Percentiles rank a stretch among this genome's conserved stretches.
Conservation (phyloP, 2,113 vertebrate species). For the Poicephalus meyeri region DNA sequence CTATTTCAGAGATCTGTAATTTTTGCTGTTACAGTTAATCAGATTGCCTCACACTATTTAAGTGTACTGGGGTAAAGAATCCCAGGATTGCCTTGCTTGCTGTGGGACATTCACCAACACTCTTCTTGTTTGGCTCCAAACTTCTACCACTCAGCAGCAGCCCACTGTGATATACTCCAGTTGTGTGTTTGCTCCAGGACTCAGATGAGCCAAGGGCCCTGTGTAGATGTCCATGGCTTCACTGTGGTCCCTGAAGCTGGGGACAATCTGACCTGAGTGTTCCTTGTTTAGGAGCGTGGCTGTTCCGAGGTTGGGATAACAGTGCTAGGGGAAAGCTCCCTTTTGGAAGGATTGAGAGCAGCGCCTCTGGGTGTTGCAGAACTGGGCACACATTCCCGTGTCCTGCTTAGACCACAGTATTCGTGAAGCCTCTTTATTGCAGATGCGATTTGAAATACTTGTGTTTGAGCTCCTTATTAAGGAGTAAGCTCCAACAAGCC, state of each 20-base stretch:
- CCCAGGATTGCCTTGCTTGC: neutral
- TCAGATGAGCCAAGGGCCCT: neutral
- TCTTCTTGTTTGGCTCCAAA: neutral
- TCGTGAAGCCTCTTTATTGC: neutral
- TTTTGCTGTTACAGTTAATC: neutral
- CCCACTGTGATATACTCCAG: neutral
- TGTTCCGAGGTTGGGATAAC: rapidly evolving
- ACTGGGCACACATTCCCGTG: neutral
- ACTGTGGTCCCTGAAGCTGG: rapidly evolving
- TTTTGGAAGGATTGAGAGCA: neutral
- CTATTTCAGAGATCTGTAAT: neutral
- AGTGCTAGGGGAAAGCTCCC: neutral
- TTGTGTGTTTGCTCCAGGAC: neutral
- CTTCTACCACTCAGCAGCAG: neutral
- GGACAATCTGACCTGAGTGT: rapidly evolving
- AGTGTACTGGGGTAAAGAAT: neutral
- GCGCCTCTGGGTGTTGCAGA: neutral
- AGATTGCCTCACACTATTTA: rapidly evolving
- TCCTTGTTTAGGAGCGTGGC: neutral
- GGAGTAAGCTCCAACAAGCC: conserved; percentile 63
- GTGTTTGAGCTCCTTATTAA: neutral
- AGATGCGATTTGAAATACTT: neutral
- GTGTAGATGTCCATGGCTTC: neutral
- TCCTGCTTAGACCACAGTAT: neutral
- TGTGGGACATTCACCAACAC: rapidly evolving